Conservation (phyloP, 2,797 vertebrate species). For the Schizopygopsis malacanthus region DNA sequence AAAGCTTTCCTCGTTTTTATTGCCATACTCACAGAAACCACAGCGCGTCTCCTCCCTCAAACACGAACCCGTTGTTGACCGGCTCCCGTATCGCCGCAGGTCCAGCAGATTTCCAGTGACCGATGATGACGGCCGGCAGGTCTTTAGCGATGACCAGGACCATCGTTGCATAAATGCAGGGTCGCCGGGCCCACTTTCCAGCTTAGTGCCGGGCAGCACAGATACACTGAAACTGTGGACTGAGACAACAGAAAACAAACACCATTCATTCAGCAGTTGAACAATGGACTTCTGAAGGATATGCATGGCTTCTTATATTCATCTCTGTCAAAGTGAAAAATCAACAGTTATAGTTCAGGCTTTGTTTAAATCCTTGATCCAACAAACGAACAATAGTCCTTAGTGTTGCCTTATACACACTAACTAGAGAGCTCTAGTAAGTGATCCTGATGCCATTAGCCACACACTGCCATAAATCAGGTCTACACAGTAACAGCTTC, state of each 20-base stretch:
- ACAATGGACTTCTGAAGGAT: background rate
- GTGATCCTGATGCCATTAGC: background rate
- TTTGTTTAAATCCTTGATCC: background rate
- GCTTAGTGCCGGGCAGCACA: conserved; percentile 91
- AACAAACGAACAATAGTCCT: background rate
- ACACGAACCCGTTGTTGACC: conserved; percentile 91
- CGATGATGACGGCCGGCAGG: conserved; percentile 84
- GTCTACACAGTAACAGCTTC: background rate
- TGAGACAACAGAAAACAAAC: conserved; percentile 61
- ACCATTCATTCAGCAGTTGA: background rate
- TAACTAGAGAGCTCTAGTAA: background rate
- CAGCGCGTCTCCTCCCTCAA: conserved; percentile 97
- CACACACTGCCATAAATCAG: background rate
- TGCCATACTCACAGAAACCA: conserved; percentile 88
- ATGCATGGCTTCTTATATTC: background rate
- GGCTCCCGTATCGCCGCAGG: conserved; percentile 93
- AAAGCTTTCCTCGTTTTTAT: background rate
- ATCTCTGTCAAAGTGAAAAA: background rate
- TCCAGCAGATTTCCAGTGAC: conserved; percentile 94
- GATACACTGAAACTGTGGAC: conserved; percentile 89
- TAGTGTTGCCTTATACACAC: background rate
- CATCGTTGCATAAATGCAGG: conserved; percentile 94
- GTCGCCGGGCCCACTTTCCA: conserved; percentile 92
- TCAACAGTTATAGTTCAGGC: background rate
- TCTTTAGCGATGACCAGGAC: conserved; percentile 87